Evolutionary conservation across 53 echinoderm and acorn worm species (phyloP).

Genomic region (Echinarachnius parma): DNA sequence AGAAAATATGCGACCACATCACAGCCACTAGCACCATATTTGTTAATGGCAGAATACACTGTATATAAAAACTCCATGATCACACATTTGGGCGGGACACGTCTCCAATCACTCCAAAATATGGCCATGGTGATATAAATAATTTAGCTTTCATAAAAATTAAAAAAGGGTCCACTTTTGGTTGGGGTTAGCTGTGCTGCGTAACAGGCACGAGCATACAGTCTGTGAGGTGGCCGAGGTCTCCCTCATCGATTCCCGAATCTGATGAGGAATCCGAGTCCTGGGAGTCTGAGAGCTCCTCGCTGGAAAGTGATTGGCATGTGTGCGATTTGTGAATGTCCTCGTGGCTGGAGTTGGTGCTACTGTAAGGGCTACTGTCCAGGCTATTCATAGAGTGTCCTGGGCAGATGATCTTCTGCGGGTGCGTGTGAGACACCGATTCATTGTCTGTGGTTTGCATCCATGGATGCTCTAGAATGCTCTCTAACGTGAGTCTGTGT

Average conservation of each 20-base stretch:
- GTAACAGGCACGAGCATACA: constrained; percentile 24
- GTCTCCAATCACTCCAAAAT: no score
- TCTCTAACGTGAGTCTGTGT: constrained; percentile 83
- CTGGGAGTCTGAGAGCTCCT: constrained; percentile 20
- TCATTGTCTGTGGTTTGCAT: constrained; percentile 69
- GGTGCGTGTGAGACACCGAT: no score
- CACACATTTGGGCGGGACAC: constrained; percentile 23
- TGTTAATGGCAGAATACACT: constrained; percentile 47
- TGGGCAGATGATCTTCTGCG: constrained; percentile 43
- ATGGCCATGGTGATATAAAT: no score
- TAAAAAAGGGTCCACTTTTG: no score
- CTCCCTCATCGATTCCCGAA: constrained; percentile 40
- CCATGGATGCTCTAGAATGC: constrained; percentile 93
- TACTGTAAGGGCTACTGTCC: constrained; percentile 72
- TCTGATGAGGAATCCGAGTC: constrained; percentile 46
- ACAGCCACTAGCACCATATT: constrained; percentile 51
- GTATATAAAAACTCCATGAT: constrained; percentile 33
- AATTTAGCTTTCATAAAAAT: no score
- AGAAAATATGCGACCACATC: constrained; percentile 27
- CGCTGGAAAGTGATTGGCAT: constrained; percentile 19
- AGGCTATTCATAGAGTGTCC: constrained; percentile 70
- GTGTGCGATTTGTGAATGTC: constrained; percentile 55
- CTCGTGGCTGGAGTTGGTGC: constrained; percentile 89
- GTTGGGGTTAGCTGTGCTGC: constrained; percentile 48
- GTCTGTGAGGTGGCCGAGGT: constrained; percentile 36